Evolutionary conservation across 2,797 vertebrate genomes (phyloP), one percentile per base, ranked within the genome.

Genomic region (Acanthiza pusilla): DNA sequence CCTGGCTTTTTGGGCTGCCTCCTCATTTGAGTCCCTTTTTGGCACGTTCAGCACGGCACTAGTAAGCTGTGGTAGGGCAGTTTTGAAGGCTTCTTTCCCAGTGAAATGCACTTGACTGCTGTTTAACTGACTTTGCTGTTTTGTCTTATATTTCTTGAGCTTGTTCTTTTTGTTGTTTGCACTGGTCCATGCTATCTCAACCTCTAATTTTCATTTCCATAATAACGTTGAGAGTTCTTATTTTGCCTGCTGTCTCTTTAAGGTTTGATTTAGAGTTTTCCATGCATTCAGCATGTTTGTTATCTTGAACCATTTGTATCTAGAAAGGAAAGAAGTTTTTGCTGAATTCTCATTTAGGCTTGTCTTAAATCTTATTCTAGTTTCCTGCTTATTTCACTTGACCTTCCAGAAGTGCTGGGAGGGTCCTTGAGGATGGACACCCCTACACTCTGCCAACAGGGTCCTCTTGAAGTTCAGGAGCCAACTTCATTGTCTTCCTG

Each of bases 281-380:
- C 53, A 45, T 61, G 61, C 71, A 58, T 94, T 94, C 95, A 95
- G 61, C 50, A 14, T 68, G 54, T 94, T 95, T 91, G 38, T 96
- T 94, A 85, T 93, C 74, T 83, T 51, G 42, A 36, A 74, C 50
- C 72, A 38, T 94, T 96, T 95, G 51, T 96, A 88, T 91, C 95
- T 96, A 77, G 45, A 94, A 83, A 91, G 95, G 95, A 95, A 97
- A 96, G 57, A 62, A 7, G 4, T 51, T 96, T 96, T 93, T 95
- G 96, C 93, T 94, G 94, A 96, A 76, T 85, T 76, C 57, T 94
- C 57, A 62, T 65, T 95, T 88, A 89, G 61, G 23, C 48, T 81
- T 71, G 63, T 91, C 89, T 94, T 88, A 94, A 94, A 93, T 94
- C 48, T 93, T 89, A 47, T 47, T 96, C 55, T 91, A 84, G 42